Percentiles rank a stretch among this genome's conserved stretches.
Conservation (phyloP, 2,888 invertebrate species). For the Coenonympha arcania region DNA sequence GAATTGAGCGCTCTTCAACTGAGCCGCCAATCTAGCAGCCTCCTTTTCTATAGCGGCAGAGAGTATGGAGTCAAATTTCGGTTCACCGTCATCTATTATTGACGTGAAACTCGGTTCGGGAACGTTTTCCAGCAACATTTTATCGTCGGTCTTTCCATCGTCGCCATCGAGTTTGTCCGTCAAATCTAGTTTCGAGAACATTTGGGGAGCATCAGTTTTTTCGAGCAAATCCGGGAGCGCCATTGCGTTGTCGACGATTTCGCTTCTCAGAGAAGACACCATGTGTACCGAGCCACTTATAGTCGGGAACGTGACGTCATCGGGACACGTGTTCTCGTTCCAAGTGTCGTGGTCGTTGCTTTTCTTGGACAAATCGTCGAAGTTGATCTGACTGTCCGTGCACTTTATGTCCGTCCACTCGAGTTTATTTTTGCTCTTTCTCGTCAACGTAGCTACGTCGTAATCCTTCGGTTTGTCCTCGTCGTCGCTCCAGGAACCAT, state of each 20-base stretch:
- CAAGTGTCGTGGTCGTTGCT: conserved; percentile 82
- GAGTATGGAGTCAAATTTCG: conserved; percentile 76
- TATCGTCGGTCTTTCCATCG: conserved; percentile 31
- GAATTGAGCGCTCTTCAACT: conserved; percentile 47
- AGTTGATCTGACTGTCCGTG: conserved; percentile 23
- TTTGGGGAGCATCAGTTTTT: conserved; percentile 45
- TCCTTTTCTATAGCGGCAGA: conserved; percentile 83
- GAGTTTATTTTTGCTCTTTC: conserved; percentile 37
- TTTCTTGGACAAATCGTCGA: conserved; percentile 36
- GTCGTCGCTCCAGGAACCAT: conserved; percentile 56
- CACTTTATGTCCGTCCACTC: conserved; percentile 54
- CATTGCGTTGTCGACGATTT: conserved; percentile 55
- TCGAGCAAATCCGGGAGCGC: conserved; percentile 62
- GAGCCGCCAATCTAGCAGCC: conserved; percentile 78
- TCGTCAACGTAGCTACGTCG: conserved; percentile 36
- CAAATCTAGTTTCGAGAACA: conserved; percentile 54
- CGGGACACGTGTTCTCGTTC: conserved; percentile 86
- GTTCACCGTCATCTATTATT: conserved; percentile 66
- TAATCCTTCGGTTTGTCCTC: conserved; percentile 26
- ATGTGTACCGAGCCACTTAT: conserved; percentile 84
- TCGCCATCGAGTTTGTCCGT: conserved; percentile 50
- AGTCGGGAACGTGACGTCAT: conserved; percentile 86
- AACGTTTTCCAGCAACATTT: conserved; percentile 40
- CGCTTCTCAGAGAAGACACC: conserved; percentile 79
- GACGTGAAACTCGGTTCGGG: conserved; percentile 57